Conservation (phyloP, 2,113 vertebrate genomes). For the Reinhardtius hippoglossoides region DNA sequence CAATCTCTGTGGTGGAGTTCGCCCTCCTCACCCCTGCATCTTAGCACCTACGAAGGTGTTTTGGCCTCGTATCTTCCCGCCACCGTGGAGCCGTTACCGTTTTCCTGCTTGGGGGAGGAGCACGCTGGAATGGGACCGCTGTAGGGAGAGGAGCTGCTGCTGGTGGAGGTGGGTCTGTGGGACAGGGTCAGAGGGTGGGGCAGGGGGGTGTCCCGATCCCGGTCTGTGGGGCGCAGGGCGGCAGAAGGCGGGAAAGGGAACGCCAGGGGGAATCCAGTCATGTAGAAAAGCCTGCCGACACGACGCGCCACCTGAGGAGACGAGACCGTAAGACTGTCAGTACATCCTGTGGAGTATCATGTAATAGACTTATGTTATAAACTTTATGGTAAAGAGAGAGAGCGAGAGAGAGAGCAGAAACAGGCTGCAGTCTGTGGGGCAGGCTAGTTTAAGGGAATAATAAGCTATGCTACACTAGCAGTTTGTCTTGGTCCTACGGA, state of each 20-base stretch:
- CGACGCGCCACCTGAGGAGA: constrained; percentile 89
- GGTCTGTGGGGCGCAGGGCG: constrained; percentile 79
- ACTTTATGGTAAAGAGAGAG: constrained; percentile 46
- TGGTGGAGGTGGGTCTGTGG: constrained; percentile 85
- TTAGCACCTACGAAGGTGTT: constrained; percentile 83
- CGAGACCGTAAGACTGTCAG: constrained; percentile 54
- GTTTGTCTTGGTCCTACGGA: constrained; percentile 30
- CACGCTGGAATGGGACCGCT: constrained; percentile 76
- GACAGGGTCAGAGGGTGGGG: constrained; percentile 58
- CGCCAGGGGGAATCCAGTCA: constrained; percentile 94
- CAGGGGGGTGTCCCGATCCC: constrained; percentile 76
- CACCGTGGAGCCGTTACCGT: constrained; percentile 79
- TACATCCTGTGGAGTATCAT: constrained; percentile 1
- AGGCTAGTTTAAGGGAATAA: constrained; percentile 55
- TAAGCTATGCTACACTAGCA: constrained; percentile 64
- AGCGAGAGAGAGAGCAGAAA: constrained; percentile 52
- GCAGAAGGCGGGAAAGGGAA: constrained; percentile 90
- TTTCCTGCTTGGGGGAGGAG: constrained; percentile 91
- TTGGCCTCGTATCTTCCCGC: constrained; percentile 83
- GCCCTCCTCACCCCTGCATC: constrained; percentile 9
- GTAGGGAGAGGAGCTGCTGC: constrained; percentile 87
- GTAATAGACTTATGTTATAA: not conserved
- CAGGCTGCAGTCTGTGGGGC: constrained; percentile 62
- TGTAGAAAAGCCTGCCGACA: constrained; percentile 92
- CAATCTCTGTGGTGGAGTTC: constrained; percentile 34